Evolutionary conservation across 2,113 vertebrate species (phyloP).

Genomic region (Helogale parvula): DNA sequence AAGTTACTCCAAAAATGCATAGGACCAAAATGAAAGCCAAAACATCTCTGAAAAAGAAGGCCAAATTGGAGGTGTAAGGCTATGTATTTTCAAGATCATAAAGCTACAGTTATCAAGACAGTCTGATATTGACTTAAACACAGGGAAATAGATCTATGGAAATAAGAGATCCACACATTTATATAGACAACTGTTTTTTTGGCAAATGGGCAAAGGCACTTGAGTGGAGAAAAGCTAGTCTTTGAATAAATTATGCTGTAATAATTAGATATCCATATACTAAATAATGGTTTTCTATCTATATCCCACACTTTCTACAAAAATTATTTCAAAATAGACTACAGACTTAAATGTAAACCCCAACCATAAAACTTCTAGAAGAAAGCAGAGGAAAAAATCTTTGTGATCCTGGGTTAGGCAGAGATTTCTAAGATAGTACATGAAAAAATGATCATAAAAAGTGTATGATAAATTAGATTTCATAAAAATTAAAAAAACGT

Average conservation of each 20-base stretch:
- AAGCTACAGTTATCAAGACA: not conserved
- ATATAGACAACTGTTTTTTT: not conserved
- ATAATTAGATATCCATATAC: not conserved
- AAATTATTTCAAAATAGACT: not conserved
- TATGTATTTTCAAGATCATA: conserved; percentile 15
- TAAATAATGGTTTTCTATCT: not conserved
- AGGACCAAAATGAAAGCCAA: not conserved
- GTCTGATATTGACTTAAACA: not conserved
- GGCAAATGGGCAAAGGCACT: not conserved
- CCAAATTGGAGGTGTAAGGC: not conserved
- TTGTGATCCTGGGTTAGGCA: not conserved
- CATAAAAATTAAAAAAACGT: not conserved
- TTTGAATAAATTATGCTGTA: not conserved
- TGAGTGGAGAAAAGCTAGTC: not conserved
- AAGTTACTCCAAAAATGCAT: not conserved
- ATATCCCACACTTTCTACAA: not conserved
- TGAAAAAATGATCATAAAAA: not conserved
- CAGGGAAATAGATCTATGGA: not conserved
- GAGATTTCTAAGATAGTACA: not conserved
- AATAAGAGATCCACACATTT: not conserved
- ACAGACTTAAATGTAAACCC: not conserved
- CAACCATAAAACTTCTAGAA: not conserved
- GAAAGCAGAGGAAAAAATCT: not conserved
- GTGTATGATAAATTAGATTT: not conserved
- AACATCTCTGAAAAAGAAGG: not conserved